These are phyloP conservation scores for Chaetodon trifasciatus DNA, from an alignment of 2,797 vertebrate genomes.

Conservation along the genomic window DNA sequence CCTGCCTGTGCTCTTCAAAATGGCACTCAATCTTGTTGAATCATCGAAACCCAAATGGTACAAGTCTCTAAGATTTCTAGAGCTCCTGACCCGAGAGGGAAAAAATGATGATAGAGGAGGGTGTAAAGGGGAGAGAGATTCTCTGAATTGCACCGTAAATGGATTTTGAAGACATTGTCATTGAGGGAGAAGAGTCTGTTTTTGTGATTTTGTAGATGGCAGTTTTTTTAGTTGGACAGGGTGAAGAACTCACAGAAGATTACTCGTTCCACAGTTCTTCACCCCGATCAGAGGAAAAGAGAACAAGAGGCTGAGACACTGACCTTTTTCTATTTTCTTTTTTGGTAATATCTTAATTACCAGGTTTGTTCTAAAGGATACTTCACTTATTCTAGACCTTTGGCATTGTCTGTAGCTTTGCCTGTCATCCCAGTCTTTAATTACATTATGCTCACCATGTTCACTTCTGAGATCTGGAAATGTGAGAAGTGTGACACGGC, in stretches of 20 bases:
- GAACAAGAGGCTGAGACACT: slow-evolving; percentile 9
- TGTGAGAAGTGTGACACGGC: not conserved
- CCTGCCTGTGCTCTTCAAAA: slow-evolving; percentile 38
- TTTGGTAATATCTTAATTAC: slow-evolving; percentile 35
- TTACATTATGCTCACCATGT: not conserved
- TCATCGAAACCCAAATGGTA: slow-evolving; percentile 34
- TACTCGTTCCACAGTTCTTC: slow-evolving; percentile 39
- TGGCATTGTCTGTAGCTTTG: not conserved
- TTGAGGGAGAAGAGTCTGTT: slow-evolving; percentile 39
- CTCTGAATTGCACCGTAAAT: slow-evolving; percentile 53
- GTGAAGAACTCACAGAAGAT: slow-evolving; percentile 39
- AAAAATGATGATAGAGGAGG: slow-evolving; percentile 30
- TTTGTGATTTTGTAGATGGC: slow-evolving; percentile 49
- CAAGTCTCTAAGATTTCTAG: slow-evolving; percentile 37
- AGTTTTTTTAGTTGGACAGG: slow-evolving; percentile 29
- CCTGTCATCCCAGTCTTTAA: not conserved
- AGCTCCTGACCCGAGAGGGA: slow-evolving; percentile 26
- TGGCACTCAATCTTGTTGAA: slow-evolving; percentile 54
- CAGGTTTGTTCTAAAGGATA: not conserved
- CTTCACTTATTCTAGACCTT: not conserved
- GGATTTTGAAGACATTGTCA: slow-evolving; percentile 60
- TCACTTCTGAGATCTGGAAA: not conserved
- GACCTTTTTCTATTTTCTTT: slow-evolving; percentile 10
- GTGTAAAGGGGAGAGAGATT: slow-evolving; percentile 27
- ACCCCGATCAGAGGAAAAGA: slow-evolving; percentile 26